Evolutionary conservation across 2,888 invertebrate genomes (phyloP), one percentile per base, ranked within the genome.

Genomic region (Hydrotaea cyrtoneurina): DNA sequence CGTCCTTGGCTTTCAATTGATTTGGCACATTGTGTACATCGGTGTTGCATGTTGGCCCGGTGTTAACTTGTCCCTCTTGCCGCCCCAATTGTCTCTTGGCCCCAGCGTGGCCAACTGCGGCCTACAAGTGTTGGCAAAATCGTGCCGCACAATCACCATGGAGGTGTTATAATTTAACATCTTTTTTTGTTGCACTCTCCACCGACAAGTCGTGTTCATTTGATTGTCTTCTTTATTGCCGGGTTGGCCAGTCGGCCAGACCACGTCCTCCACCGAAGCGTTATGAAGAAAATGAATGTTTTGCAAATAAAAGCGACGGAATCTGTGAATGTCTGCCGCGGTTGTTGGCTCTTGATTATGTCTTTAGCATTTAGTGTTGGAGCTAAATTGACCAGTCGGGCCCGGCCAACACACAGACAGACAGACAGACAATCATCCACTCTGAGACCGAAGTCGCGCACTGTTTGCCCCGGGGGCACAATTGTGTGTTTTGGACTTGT

Each of bases 191-290:
- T 77, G 83, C 81, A 83, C 79, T 78, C 74, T 66, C 43, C 43
- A 2, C 57, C 31, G 72, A 74, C 50, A 73, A 80, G 50, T 66
- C 77, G 62, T 80, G 71, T 62, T 72, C 79, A 66, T 53, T 90
- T 90, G 90, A 89, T 90, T 90, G 90, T 88, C 89, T 90, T 90
- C 89, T 89, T 90, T 90, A 90, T 90, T 90, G 88, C 19, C 59
- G 21, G 11, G 39, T 39, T 31, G 31, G 17, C 10, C 39, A 11
- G 39, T 2, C 66, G 39, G 10, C 13, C 59, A 11, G 36, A 13
- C 69, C 0, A 23, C 4, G 21, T 62, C 62, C 3, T 31, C 39
- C 36, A 19, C 36, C 10, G 53, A 53, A 31, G 13, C 31, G 39
- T 7, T 43, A 39, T 23, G 15, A 21, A 39, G 3, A 17, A 57